A percentile compares a stretch with the other conserved stretches of the same genome.
Evolutionary conservation across 2,797 vertebrate species (phyloP).

Genomic region (Microctenopoma stevenorrisi): DNA sequence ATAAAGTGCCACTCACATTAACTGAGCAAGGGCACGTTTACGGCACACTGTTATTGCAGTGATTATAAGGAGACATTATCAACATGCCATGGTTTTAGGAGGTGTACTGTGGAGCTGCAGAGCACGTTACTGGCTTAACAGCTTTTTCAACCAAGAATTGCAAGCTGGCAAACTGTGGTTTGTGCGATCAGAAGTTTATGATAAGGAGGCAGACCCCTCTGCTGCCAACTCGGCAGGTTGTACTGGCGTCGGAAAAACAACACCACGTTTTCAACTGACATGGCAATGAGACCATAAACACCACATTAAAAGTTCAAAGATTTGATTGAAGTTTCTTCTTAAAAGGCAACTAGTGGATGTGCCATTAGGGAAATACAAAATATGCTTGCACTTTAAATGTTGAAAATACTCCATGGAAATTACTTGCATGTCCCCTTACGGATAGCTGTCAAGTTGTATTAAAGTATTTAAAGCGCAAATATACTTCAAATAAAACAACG

Average conservation of each 20-base stretch:
- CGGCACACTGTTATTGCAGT: not conserved
- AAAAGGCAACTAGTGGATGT: not conserved
- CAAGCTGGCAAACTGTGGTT: not conserved
- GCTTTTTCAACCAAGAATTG: not conserved
- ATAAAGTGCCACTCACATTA: not conserved
- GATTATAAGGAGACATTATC: slow-evolving; percentile 23
- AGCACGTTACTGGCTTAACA: slow-evolving; percentile 9
- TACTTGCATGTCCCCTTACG: not conserved
- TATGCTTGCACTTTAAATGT: not conserved
- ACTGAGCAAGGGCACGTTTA: slow-evolving; percentile 2
- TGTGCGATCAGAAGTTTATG: slow-evolving; percentile 4
- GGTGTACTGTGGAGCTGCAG: slow-evolving; percentile 11
- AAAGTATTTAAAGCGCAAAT: slow-evolving; percentile 16
- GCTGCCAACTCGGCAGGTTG: not conserved
- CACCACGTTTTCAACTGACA: not conserved
- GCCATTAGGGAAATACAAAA: slow-evolving; percentile 11
- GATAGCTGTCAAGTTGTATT: slow-evolving; percentile 14
- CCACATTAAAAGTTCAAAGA: slow-evolving; percentile 4
- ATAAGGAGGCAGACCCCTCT: slow-evolving; percentile 1
- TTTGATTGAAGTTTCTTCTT: slow-evolving; percentile 17
- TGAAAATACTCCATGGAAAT: slow-evolving; percentile 16
- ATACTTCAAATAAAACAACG: slow-evolving; percentile 27
- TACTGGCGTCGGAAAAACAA: not conserved
- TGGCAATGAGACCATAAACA: not conserved
- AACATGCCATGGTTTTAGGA: slow-evolving; percentile 14